Percentiles rank a stretch among this genome's conserved stretches.
These are phyloP conservation scores for Hoplostethus atlanticus DNA, from an alignment of 2,797 vertebrate genomes.

Conservation along the genomic window DNA sequence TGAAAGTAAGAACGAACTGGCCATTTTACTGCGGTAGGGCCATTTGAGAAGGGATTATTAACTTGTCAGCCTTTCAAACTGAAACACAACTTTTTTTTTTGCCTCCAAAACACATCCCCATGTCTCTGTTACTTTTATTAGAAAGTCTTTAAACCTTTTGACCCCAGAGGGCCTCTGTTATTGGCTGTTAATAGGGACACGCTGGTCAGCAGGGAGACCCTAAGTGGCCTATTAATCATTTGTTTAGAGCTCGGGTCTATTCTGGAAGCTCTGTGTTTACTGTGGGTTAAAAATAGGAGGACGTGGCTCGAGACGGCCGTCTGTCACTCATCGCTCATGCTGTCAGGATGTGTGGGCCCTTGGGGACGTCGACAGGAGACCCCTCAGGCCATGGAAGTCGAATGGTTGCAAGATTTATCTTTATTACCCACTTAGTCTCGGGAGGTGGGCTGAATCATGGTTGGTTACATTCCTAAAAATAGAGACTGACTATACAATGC, in stretches of 20 bases:
- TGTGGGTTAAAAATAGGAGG: conserved; percentile 94
- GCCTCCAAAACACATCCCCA: conserved; percentile 83
- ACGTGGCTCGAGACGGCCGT: conserved; percentile 76
- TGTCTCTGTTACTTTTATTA: conserved; percentile 90
- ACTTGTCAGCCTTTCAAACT: conserved; percentile 93
- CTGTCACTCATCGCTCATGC: conserved; percentile 76
- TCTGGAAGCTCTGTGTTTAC: conserved; percentile 90
- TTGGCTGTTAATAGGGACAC: conserved; percentile 91
- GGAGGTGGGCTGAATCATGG: conserved; percentile 46
- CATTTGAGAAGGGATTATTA: conserved; percentile 93
- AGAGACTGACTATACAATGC: conserved; percentile 19
- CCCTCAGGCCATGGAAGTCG: conserved; percentile 75
- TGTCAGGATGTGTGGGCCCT: conserved; percentile 79
- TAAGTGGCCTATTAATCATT: conserved; percentile 91
- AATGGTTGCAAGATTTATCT: conserved; percentile 78
- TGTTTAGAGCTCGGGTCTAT: conserved; percentile 89
- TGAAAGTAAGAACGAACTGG: conserved; percentile 84
- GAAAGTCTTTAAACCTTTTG: conserved; percentile 93
- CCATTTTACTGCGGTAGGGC: conserved; percentile 83
- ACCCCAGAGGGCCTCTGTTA: conserved; percentile 88
- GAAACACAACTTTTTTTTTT: conserved; percentile 82
- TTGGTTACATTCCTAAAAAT: conserved; percentile 57
- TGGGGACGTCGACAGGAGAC: conserved; percentile 68
- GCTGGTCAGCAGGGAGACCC: conserved; percentile 89
- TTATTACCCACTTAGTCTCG: conserved; percentile 69